These are phyloP conservation scores for Lates calcarifer DNA, from an alignment of 2,113 vertebrate species.

Conservation along the genomic window DNA sequence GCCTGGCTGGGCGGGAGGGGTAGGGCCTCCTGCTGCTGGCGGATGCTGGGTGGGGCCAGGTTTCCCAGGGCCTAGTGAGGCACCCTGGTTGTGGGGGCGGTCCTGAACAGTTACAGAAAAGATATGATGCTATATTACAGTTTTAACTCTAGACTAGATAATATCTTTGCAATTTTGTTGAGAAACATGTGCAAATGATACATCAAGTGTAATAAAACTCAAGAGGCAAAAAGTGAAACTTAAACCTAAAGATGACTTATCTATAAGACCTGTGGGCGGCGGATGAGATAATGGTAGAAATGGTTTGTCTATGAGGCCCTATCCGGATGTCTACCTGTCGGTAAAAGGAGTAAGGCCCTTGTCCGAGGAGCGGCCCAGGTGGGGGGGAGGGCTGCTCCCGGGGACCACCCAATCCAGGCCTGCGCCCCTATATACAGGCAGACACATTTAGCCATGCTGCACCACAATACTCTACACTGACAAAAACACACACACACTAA, in stretches of 20 bases:
- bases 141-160: slow-evolving; percentile 3
- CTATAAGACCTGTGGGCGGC: slow-evolving; percentile 21
- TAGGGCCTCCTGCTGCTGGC: slow-evolving; percentile 68
- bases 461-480: slow-evolving; percentile 62
- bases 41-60: slow-evolving; percentile 55
- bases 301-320: slow-evolving; percentile 67
- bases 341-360: slow-evolving; percentile 84
- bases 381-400: slow-evolving; percentile 84
- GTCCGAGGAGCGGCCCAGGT: slow-evolving; percentile 84
- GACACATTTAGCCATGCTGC: slow-evolving; percentile 73
- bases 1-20: slow-evolving; percentile 70
- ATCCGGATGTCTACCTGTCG: slow-evolving; percentile 82
- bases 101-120: slow-evolving; percentile 65
- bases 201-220: slow-evolving; percentile 32
- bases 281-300: slow-evolving; percentile 65
- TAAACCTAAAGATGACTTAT: slow-evolving; percentile 57
- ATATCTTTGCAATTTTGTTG: neutral
- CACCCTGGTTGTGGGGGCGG: slow-evolving; percentile 74
- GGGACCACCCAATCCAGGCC: slow-evolving; percentile 81
- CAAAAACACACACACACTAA: slow-evolving; percentile 26
- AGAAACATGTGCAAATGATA: slow-evolving; percentile 41
- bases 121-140: neutral
- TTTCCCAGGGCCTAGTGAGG: slow-evolving; percentile 61
- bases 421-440: slow-evolving; percentile 83
- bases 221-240: slow-evolving; percentile 25